phyloP scores from a whole-genome alignment of 1,140 invertebrate species.

The Tribolium castaneum region DNA sequence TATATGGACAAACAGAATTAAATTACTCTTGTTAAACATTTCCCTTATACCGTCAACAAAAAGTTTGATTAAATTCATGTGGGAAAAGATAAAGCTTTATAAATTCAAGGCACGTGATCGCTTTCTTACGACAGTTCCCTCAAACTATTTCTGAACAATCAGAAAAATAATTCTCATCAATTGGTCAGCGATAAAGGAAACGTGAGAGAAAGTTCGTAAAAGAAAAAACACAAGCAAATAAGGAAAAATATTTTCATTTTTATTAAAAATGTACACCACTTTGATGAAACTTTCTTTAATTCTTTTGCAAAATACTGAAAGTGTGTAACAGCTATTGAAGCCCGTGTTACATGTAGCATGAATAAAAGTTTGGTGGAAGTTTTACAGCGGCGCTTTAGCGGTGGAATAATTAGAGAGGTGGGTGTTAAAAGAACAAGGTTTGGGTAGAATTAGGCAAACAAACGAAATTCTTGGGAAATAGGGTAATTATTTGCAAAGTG shows the following conservation, averaged over 20 bases:
- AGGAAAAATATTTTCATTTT: neutral
- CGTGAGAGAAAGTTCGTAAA: neutral
- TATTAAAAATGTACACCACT: neutral
- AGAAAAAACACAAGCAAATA: neutral
- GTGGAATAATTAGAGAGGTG: conserved; percentile 34
- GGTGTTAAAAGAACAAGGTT: conserved; percentile 33
- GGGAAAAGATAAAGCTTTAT: conserved; percentile 28
- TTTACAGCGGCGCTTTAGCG: conserved; percentile 21
- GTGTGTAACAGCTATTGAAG: conserved; percentile 15
- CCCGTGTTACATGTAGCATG: conserved; percentile 28
- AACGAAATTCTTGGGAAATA: conserved; percentile 29
- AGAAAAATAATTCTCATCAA: conserved; percentile 34
- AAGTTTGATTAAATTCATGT: conserved; percentile 33
- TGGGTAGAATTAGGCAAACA: conserved; percentile 26
- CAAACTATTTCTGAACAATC: conserved; percentile 39
- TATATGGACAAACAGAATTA: neutral
- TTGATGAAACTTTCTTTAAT: neutral
- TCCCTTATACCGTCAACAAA: neutral
- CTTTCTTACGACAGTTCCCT: conserved; percentile 13
- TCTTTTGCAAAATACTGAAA: conserved; percentile 13
- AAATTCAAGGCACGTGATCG: conserved; percentile 37
- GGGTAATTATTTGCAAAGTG: conserved; percentile 39
- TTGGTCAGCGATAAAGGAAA: conserved; percentile 12
- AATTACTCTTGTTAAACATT: neutral
- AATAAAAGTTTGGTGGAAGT: conserved; percentile 33